Base-by-base conservation (phyloP, 2,113 vertebrate species). In the Rhinoptilus africanus region DNA sequence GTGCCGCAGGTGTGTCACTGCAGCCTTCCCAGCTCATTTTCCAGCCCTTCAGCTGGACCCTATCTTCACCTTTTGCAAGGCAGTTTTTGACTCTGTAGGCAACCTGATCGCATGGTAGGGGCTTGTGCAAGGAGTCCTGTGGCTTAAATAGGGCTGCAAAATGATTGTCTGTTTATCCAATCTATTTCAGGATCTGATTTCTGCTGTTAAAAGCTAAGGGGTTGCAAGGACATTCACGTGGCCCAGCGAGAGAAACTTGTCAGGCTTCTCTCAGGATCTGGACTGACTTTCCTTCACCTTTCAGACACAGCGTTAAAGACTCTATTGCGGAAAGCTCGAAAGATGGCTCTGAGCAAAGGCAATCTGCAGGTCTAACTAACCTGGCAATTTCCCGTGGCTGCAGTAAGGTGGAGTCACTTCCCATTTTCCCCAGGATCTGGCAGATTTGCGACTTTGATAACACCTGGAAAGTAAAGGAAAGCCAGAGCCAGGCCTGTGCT, bases 111-210 rank as follows among this genome's bases (percentile, higher is more conserved):
- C 41, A 34, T 51, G 19, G n/a, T 34, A 47, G 77, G 56, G 51
- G 21, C 47, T 62, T 71, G 37, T 74, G 80, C 5, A 21, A 56
- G 35, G 66, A 54, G 47, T 43, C 64, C 60, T 5, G 43, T 51
- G 73, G 68, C 56, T 84, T 71, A 54, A 76, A 19, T 3, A 50
- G 37, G 64, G 37, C 67, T 71, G 54, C 0, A 14, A 47, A 93
- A 59, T 22, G n/a, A 54, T 59, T 27, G 51, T 43, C 54, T 54
- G 0, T 57, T 92, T 78, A 78, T 39, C 51, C 84, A 32, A 43
- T n/a, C 56, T 85, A 53, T 85, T 78, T 91, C 64, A 72, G 81
- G 84, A 53, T 60, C 60, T 77, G 75, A 83, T 69, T 89, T 85
- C 67, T 82, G 47, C 53, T 30, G 30, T 47, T 74, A 47, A 48